Base-by-base conservation (phyloP, 2,888 invertebrate genomes). In the Dione juno region DNA sequence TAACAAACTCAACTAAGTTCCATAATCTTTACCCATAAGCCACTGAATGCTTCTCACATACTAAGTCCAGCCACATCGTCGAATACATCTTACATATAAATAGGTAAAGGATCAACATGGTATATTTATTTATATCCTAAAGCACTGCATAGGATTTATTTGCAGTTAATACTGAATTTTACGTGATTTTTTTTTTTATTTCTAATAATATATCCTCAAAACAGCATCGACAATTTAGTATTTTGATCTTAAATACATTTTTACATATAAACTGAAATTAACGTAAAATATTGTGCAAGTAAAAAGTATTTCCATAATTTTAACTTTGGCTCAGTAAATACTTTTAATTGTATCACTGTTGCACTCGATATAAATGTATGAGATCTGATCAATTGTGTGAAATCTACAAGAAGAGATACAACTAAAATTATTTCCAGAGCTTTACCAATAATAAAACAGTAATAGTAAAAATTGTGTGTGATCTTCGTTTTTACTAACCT, bases 141-240 rank as follows among this genome's bases (percentile, higher is more conserved):
- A 80, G 79, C 78, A 80, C 80, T 83, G 80, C 80, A 83, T 79
- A 80, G 81, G 81, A 82, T 78, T 75, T 72, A 82, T 81, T 79
- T 79, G 82, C 82, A 82, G 80, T 82, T 90, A 91, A 90, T 91
- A 91, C 91, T 90, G 89, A 86, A 85, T 77, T 79, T 78, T 71
- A 72, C 72, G 54, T 45, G 69, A 54, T 35, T 58, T 67, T 43
- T 41, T 21, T 67, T 43, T 41, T 21, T 57, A 57, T 48, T 63
- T 57, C 37, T 57, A 67, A 43, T 19, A 41, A 43, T 19, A 16
- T 40, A 50, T 50, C 14, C 6, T 37, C 40, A 64, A 50, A 40
- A 64, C 19, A 13, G 19, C 37, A 40, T 64, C 50, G 50, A 50
- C 50, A 9, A 19, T 50, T 64, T 40, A 35, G 14, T 37, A 45